Evolutionary conservation across 2,113 vertebrate genomes (phyloP).

Genomic region (Chunga burmeisteri): DNA sequence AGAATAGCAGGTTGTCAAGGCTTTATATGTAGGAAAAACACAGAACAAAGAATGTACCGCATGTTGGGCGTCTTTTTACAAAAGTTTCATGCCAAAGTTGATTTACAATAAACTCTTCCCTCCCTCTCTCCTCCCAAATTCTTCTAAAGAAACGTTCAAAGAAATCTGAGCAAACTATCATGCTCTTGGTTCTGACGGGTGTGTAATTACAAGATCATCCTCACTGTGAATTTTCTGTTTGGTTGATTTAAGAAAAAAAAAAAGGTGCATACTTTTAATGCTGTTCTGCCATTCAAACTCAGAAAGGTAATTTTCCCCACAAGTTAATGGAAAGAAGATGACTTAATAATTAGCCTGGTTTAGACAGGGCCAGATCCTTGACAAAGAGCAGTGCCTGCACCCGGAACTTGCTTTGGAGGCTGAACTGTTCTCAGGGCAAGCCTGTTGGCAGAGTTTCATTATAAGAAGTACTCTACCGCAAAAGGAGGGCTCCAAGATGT

Average conservation of each 20-base stretch:
- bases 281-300: constrained; percentile 15
- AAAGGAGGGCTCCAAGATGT: not conserved
- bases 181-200: not conserved
- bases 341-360: not conserved
- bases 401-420: not conserved
- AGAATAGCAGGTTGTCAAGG: constrained; percentile 74
- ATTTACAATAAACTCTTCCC: constrained; percentile 34
- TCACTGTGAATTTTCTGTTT: constrained; percentile 15
- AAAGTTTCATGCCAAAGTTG: constrained; percentile 61
- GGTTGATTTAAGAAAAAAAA: constrained; percentile 35
- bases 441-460: not conserved
- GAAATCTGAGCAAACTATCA: not conserved
- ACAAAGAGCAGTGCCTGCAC: not conserved
- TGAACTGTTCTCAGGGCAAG: not conserved
- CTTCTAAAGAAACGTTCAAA: not conserved
- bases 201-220: constrained; percentile 56
- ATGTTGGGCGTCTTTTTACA: constrained; percentile 61
- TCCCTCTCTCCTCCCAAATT: constrained; percentile 13
- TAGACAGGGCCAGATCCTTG: not conserved
- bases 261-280: not conserved
- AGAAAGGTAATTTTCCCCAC: constrained; percentile 22
- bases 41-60: constrained; percentile 68
- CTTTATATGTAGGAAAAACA: constrained; percentile 72
- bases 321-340: not conserved
- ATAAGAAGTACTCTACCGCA: not conserved